Base-by-base conservation (phyloP, 2,113 vertebrate species). In the Proterorhinus semilunaris region DNA sequence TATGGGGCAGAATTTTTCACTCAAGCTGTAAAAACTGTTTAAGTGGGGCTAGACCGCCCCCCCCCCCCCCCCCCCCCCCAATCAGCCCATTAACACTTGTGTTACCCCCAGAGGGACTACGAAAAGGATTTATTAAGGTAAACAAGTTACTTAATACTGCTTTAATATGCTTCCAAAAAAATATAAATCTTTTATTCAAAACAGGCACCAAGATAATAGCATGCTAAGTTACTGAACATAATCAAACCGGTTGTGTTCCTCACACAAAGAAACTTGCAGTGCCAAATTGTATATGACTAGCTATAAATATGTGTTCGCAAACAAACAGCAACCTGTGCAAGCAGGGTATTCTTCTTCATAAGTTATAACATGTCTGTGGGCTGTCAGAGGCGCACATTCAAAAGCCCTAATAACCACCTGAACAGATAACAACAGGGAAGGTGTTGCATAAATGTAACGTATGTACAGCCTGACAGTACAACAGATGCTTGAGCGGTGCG, bases 341-440 rank as follows among this genome's bases (percentile, higher is more conserved):
- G 61, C 57, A 49, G 46, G 7, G 68, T 75, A 85, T 86, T 87
- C 82, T 82, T 70, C 6, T 6, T 62, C 68, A 73, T 69, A 47
- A 75, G 78, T 79, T 68, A 81, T 85, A 80, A 86, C 83, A 84
- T 71, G 87, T 77, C 81, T 66, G 54, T 52, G 73, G 74, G 53
- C 58, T 81, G 27, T 6, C 11, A 65, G 77, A 78, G 50, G 61
- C 76, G 54, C 1, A 55, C 76, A 69, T 83, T 71, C 81, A 62
- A 80, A 71, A 36, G 8, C 44, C 55, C n/a, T 69, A 66, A 80
- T 48, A 68, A 73, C 68, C 70, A 65, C 63, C 62, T 49, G 46
- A 12, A 9, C 49, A n/a, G 21, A 69, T 49, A 79, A 81, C 59
- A 86, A 71, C 62, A 76, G 15, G 16, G 65, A 52, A 16, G 66